Base-by-base conservation (phyloP, 2,113 vertebrate species). In the Pterocles gutturalis region DNA sequence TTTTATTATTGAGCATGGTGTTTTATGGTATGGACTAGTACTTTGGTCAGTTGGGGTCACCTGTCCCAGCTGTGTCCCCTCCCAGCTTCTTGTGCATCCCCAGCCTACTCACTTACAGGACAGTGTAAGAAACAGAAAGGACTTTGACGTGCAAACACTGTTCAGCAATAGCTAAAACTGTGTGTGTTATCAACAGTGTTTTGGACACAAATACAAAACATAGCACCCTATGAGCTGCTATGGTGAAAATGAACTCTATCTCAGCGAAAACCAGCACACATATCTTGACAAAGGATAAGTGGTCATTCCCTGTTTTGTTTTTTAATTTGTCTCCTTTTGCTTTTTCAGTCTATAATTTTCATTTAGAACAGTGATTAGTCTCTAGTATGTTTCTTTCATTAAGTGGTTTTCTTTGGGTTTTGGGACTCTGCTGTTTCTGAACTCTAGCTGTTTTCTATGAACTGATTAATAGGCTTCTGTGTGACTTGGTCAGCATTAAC, bases 21-120 rank as follows among this genome's bases (percentile, higher is more conserved):
- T 14, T 36, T 3, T 33, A 43, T 16, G 12, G 12, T 46, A 4
- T 51, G 33, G 41, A 9, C 41, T 51, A n/a, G 22, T 11, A 2
- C 11, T 48, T 11, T 20, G 20, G 3, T 33, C 43, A 22, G 1
- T 8, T 90, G 24, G 38, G 7, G 11, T 71, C 53, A 53, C 10
- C 70, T 75, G 26, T 76, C n/a, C 8, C 1, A 7, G 3, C 14
- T 73, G 3, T 78, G 43, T 21, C 48, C 18, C 9, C 18, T 78
- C 9, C 9, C 21, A 51, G 1, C 5, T 26, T 48, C n/a, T 46
- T 75, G 41, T 57, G 13, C 14, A 43, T 11, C 2, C 5, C 5
- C 11, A 24, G 2, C 12, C 29, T 43, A 5, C 5, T 58, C 4
- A 0, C 14, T 91, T 2, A 16, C 0, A 0, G 12, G 28, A 9